Base-by-base conservation (phyloP, 2,797 vertebrate genomes). In the Ambastaia sidthimunki region DNA sequence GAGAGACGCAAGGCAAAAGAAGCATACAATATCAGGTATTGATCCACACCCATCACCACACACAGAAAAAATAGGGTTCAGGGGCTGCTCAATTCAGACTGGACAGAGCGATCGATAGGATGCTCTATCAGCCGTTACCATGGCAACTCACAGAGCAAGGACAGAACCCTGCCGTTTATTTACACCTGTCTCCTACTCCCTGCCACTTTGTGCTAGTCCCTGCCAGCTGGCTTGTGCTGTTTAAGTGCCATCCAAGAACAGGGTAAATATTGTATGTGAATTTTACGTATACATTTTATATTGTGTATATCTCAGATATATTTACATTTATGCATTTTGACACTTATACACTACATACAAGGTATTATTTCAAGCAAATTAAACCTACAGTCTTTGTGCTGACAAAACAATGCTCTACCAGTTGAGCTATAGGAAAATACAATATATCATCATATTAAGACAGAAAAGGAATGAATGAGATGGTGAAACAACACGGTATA, bases 111-210 rank as follows among this genome's bases (percentile, higher is more conserved):
- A 94, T 95, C 94, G 89, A 95, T 95, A 93, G 90, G 90, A 90
- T 93, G 93, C 93, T 94, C 93, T 92, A 94, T 94, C 93, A 94
- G 93, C 87, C 88, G 93, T 94, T 94, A 91, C 94, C 92, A 94
- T 94, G 92, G 93, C 89, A 94, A 95, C 94, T 84, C 89, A 75
- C 87, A 76, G 91, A 92, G 91, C 89, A 90, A 93, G 92, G 93
- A 93, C 92, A 93, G 93, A 92, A 91, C 90, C 89, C 72, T 89
- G 89, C 91, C 89, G 88, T 92, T 93, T 92, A 91, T 94, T 93
- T 93, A 92, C 92, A 92, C 92, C 93, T 93, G 93, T 93, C 92
- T 91, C 74, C 88, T 91, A 88, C 89, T 90, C 88, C 88, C 70
- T 74, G 75, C 85, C 78, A 84, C 90, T 87, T 90, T 88, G 87